Base-by-base conservation (phyloP, 2,888 invertebrate genomes). In the Tetragonula carbonaria region DNA sequence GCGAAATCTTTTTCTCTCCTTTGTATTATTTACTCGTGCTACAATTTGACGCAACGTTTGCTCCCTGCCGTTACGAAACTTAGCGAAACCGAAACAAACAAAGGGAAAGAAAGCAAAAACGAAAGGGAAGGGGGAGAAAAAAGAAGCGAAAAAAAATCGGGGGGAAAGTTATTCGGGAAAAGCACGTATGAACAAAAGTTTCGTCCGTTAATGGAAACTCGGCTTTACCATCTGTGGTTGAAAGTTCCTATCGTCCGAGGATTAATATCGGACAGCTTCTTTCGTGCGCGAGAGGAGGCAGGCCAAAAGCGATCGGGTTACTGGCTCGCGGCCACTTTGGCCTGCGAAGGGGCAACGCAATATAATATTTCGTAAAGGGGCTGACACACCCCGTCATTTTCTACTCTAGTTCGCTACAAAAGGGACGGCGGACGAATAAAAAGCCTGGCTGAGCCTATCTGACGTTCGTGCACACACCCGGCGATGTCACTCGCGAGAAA, bases 241-340 rank as follows among this genome's bases (percentile, higher is more conserved):
- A 55, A 51, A 16, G 51, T 38, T 66, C 51, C 65, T 21, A 55
- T 70, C 55, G 63, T 53, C 28, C 38, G 21, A 71, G 71, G 59
- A 80, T 82, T 84, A 88, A 86, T 90, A 90, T 87, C 83, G 63
- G 62, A 21, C 80, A 57, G 79, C 68, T 76, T 74, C 82, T 77
- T 76, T 85, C 62, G 65, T 66, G 67, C 57, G 38, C 33, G 63
- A 74, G 50, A 33, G 33, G 63, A 74, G 50, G 50, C 53, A 8
- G 53, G 66, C 50, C 13, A 14, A 38, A 70, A 38, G 72, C 73
- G 85, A 63, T 80, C 84, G 71, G 68, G 79, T 84, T 84, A 87
- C 86, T 87, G 86, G 87, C 86, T 77, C 73, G 68, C 68, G 83
- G 90, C 86, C 86, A 86, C 85, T 82, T 80, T 80, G 63, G 78